phyloP scores from a whole-genome alignment of 1,140 invertebrate species.

The Lepeophtheirus salmonis region DNA sequence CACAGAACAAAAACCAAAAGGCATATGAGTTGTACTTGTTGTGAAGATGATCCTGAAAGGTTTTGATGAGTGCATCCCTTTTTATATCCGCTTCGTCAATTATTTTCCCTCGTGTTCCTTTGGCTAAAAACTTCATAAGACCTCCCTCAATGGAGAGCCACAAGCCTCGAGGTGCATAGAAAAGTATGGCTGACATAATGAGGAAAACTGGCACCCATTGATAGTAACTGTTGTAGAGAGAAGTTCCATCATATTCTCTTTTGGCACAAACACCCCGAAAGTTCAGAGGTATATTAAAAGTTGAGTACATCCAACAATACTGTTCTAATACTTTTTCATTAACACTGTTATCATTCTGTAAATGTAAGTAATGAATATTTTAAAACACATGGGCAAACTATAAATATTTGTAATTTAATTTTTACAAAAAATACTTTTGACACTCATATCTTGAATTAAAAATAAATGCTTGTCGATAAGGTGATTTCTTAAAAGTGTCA shows the following conservation, averaged over 20 bases:
- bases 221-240: slow-evolving; percentile 22
- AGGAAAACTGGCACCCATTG: slow-evolving; percentile 28
- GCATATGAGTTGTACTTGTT: background rate
- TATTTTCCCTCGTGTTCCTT: slow-evolving; percentile 10
- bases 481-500: no score
- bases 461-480: no score
- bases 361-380: no score
- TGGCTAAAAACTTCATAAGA: slow-evolving; percentile 17
- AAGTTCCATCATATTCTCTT: slow-evolving; percentile 12
- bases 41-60: slow-evolving; percentile 9
- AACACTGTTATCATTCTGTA: no score
- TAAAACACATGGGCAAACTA: no score
- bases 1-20: background rate
- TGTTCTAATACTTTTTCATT: slow-evolving; percentile 10
- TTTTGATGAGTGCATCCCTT: slow-evolving; percentile 4
- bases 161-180: slow-evolving; percentile 29
- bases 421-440: no score
- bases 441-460: no score
- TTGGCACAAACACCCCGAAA: slow-evolving; percentile 20
- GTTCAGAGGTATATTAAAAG: slow-evolving; percentile 1
- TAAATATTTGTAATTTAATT: no score
- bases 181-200: slow-evolving; percentile 28
- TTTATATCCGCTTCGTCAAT: slow-evolving; percentile 6
- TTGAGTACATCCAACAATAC: slow-evolving; percentile 16
- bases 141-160: slow-evolving; percentile 25